Percentiles rank a stretch among this genome's conserved stretches.
These are phyloP conservation scores for Meta bourneti DNA, from an alignment of 2,888 invertebrate species.

Conservation along the genomic window DNA sequence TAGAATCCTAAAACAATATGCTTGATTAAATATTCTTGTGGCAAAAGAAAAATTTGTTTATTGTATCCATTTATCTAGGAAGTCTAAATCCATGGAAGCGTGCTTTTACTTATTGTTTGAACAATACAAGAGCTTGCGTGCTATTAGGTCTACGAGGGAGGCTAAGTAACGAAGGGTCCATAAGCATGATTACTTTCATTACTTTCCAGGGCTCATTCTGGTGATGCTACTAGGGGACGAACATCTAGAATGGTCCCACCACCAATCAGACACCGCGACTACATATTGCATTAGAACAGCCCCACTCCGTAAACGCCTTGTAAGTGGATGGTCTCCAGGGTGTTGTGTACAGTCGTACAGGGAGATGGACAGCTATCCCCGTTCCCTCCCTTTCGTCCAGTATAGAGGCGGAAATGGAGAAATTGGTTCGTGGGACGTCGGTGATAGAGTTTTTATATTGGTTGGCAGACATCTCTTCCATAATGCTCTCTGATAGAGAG, in stretches of 20 bases:
- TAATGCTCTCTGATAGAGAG: too few species aligned
- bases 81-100: too few species aligned
- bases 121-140: not conserved
- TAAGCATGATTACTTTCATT: slow-evolving; percentile 45
- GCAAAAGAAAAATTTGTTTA: too few species aligned
- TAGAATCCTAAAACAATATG: too few species aligned
- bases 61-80: too few species aligned
- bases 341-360: not conserved
- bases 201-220: slow-evolving; percentile 2
- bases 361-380: slow-evolving; percentile 17
- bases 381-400: not conserved
- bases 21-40: too few species aligned
- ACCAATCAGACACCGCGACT: slow-evolving; percentile 25
- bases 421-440: not conserved
- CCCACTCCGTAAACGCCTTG: slow-evolving; percentile 11
- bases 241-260: slow-evolving; percentile 19
- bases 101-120: not conserved
- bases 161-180: slow-evolving; percentile 16
- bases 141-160: too few species aligned
- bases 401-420: not conserved
- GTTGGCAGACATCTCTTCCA: too few species aligned
- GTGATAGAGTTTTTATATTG: not conserved
- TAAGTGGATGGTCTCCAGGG: slow-evolving; percentile 19
- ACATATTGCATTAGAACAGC: not conserved
- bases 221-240: slow-evolving; percentile 13